Evolutionary conservation across 2,113 vertebrate genomes (phyloP), one percentile per base, ranked within the genome.

Genomic region (Tachysurus vachellii): DNA sequence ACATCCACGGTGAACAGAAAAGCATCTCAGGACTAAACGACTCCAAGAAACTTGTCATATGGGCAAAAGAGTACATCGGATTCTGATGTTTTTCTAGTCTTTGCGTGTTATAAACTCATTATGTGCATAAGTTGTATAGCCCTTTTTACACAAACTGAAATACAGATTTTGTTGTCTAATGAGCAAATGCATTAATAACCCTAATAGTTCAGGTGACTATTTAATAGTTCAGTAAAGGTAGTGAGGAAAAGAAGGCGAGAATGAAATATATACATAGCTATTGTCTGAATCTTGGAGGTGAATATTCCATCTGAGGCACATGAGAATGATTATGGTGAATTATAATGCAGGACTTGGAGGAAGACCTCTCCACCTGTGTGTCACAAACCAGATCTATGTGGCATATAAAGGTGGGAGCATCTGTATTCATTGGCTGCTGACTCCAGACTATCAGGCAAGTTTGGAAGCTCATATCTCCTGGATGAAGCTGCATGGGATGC

Each of bases 401-500:
- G 66, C 83, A 75, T 82, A 54, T 85, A 84, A 89, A 89, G 86
- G 79, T 77, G 71, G 64, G 85, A 76, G 57, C 84, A 90, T 91
- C 87, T 87, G 87, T 87, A 88, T 91, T 91, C 87, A 87, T 53
- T 44, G 86, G 86, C 77, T 86, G 50, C 85, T 87, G 89, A 82
- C 86, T 81, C 83, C 81, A 86, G 85, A 85, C 76, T 62, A 71
- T 92, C 86, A 87, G 89, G 91, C 89, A 94, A 92, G 91, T 92
- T 93, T 87, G 91, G 83, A 80, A 86, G 81, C 85, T 87, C 82
- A 87, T 94, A 93, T 94, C 89, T 90, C 88, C 83, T 59, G 90
- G 91, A 94, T 93, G 90, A 93, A 93, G 92, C 91, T 90, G 89
- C 80, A 83, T 80, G 91, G 86, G 89, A 76, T 89, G 83, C 42